Evolutionary conservation across 2,797 vertebrate genomes (phyloP), one percentile per base, ranked within the genome.

Genomic region (Percopsis omiscomaycus): DNA sequence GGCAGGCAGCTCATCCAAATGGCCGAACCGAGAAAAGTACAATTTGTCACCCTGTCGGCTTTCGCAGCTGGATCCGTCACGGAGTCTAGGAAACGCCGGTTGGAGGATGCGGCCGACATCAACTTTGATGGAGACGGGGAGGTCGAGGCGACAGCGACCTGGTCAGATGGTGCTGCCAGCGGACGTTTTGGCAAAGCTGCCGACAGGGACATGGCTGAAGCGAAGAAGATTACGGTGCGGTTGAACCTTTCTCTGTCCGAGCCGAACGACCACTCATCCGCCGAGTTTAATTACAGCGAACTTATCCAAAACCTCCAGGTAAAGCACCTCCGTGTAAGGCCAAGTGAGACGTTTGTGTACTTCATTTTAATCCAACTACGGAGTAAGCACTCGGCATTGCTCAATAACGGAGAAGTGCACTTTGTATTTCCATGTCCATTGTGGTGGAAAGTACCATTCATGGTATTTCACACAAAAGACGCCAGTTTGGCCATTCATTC

Each of bases 1-100:
- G 69, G 59, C 55, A 58, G 87, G 79, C 86, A 75, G 89, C 89
- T 85, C 90, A 87, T 90, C 89, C 90, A 92, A 92, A 97, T 97
- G 96, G 95, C 96, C 94, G 96, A 98, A 92, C 95, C 94, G 86
- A 96, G 95, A 90, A 93, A 95, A 93, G 92, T 98, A 85, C 94
- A 95, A 81, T 94, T 96, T 91, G 94, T 96, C 89, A 97, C 95
- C 88, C 91, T 97, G 84, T 94, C 95, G 94, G 89, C 89, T 89
- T 92, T 92, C 88, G 73, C 89, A 55, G 83, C 84, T 42, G 89
- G 89, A 71, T 80, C 85, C 12, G 92, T 93, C 82, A 88, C 91
- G 78, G 93, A 96, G 83, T 92, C 92, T 27, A 93, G 93, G 88
- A 96, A 94, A 89, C 84, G 92, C 85, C 92, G 88, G 77, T 71